phyloP scores from a whole-genome alignment of 1,140 invertebrate species.

The Streblospio benedicti region DNA sequence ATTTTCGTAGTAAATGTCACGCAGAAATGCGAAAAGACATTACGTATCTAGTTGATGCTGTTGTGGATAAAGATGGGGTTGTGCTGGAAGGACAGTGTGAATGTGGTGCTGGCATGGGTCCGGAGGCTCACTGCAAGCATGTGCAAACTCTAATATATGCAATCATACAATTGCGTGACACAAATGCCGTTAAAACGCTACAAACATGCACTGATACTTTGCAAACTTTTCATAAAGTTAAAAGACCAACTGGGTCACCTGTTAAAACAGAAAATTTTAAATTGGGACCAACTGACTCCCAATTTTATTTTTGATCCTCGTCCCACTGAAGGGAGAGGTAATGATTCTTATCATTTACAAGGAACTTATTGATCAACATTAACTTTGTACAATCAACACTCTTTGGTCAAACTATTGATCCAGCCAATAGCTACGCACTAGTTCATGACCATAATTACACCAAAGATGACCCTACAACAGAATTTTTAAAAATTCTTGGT shows the following conservation, averaged over 20 bases:
- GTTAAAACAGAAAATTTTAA: slow-evolving; percentile 15
- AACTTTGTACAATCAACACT: too few relatives aligned
- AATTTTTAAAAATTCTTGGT: too few relatives aligned
- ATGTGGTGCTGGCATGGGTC: slow-evolving; percentile 24
- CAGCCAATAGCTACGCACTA: slow-evolving; percentile 11
- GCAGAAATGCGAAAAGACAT: slow-evolving; percentile 23
- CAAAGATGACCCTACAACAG: too few relatives aligned
- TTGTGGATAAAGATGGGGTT: slow-evolving; percentile 11
- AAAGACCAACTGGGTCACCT: slow-evolving; percentile 16
- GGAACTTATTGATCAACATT: too few relatives aligned
- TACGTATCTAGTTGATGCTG: slow-evolving; percentile 20
- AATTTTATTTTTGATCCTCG: slow-evolving; percentile 18
- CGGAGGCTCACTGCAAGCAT: slow-evolving; percentile 26
- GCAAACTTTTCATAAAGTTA: slow-evolving; percentile 21
- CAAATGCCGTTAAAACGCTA: slow-evolving; percentile 8
- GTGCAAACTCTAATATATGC: slow-evolving; percentile 17
- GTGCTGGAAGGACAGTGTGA: slow-evolving; percentile 24
- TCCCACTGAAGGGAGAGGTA: background rate
- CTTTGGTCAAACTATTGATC: too few relatives aligned
- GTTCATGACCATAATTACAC: slow-evolving; percentile 17
- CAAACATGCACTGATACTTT: slow-evolving; percentile 23
- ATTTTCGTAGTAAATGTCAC: background rate
- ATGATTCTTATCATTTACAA: too few relatives aligned
- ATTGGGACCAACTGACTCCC: background rate
- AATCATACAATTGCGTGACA: slow-evolving; percentile 5